Evolutionary conservation across 2,888 invertebrate species (phyloP).

Genomic region (Epistrophe eligans): DNA sequence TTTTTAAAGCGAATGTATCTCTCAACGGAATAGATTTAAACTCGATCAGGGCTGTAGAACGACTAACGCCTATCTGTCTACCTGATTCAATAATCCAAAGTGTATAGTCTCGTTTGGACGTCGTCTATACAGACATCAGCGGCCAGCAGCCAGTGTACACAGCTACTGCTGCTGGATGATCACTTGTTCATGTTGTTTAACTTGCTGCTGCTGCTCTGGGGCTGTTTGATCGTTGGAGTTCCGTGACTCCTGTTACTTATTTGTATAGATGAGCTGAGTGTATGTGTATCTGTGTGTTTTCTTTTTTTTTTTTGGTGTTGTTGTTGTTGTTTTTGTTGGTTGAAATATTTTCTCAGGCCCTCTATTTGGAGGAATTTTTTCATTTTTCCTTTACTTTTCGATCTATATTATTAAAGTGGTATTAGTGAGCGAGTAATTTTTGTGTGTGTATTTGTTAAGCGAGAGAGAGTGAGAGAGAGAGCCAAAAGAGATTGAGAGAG

Average conservation of each 20-base stretch:
- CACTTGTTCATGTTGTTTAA: conserved; percentile 75
- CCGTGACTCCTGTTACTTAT: conserved; percentile 76
- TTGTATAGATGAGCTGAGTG: conserved; percentile 48
- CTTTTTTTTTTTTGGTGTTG: conserved; percentile 28
- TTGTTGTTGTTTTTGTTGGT: too few species aligned
- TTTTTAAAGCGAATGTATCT: conserved; percentile 72
- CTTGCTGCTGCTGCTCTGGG: conserved; percentile 62
- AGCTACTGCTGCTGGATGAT: conserved; percentile 76
- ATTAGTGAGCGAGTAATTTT: conserved; percentile 18
- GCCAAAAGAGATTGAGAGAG: conserved; percentile 2
- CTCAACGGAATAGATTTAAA: conserved; percentile 82
- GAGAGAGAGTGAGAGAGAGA: neutral
- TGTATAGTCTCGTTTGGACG: conserved; percentile 60
- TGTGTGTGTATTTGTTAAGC: neutral
- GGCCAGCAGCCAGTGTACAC: conserved; percentile 76
- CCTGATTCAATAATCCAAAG: conserved; percentile 82
- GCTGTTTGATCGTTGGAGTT: conserved; percentile 76
- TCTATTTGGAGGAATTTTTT: conserved; percentile 27
- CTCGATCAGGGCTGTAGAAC: conserved; percentile 84
- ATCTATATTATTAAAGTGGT: neutral
- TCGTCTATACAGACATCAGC: conserved; percentile 48
- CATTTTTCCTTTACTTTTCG: conserved; percentile 10
- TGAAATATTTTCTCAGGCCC: conserved; percentile 28
- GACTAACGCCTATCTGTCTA: conserved; percentile 85
- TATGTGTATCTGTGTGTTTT: conserved; percentile 25